phyloP scores from a whole-genome alignment of 1,140 invertebrate species.

The Phocides pigmalion region DNA sequence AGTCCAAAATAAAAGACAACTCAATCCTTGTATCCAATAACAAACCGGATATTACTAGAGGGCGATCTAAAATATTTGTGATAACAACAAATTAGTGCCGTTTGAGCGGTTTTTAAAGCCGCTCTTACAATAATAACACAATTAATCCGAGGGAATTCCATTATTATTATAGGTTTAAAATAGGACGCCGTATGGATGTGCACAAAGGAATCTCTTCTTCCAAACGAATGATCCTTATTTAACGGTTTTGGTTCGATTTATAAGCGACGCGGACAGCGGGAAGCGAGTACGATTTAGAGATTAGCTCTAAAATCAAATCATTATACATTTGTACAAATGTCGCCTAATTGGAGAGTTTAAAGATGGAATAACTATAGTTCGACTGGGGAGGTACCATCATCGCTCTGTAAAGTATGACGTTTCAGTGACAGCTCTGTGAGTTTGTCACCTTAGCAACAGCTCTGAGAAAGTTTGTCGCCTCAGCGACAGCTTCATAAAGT shows the following conservation, averaged over 20 bases:
- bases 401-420: no score
- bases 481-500: no score
- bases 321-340: no score
- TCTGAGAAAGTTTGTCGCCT: no score
- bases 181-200: slow-evolving; percentile 53
- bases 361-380: no score
- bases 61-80: slow-evolving; percentile 40
- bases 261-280: slow-evolving; percentile 26
- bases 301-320: background rate
- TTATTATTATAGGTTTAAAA: slow-evolving; percentile 74
- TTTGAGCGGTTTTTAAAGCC: slow-evolving; percentile 50
- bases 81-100: slow-evolving; percentile 63
- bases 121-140: slow-evolving; percentile 65
- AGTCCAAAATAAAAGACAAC: background rate
- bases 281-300: background rate
- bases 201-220: slow-evolving; percentile 69
- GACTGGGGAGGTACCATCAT: no score
- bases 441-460: no score
- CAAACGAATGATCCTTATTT: slow-evolving; percentile 61
- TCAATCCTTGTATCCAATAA: background rate
- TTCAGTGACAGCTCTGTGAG: no score
- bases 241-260: slow-evolving; percentile 41
- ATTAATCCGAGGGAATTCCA: slow-evolving; percentile 62
- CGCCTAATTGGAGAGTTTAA: no score
- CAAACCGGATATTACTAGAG: background rate